These are phyloP conservation scores for Drosophila percnosoma DNA, from an alignment of 2,888 invertebrate species.

Conservation along the genomic window DNA sequence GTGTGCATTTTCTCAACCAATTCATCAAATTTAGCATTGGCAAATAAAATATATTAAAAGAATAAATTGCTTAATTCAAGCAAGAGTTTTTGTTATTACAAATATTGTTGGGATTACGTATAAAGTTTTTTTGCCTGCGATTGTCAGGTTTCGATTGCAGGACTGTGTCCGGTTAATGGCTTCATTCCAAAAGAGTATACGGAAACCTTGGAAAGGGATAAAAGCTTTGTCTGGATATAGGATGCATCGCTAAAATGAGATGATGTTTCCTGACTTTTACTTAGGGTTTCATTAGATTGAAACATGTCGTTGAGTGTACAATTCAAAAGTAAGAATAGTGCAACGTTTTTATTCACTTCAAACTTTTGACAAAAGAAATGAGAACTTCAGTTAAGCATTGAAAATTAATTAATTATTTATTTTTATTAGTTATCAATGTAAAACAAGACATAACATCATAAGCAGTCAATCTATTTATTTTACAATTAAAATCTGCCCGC, in stretches of 20 bases:
- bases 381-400: background rate
- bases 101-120: conserved; percentile 47
- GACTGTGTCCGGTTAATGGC: background rate
- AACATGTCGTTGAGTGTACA: background rate
- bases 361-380: background rate
- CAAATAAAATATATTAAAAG: background rate
- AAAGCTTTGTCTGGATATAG: background rate
- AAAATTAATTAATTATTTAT: background rate
- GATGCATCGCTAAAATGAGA: background rate
- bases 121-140: conserved; percentile 23
- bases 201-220: background rate
- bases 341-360: conserved; percentile 11
- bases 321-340: conserved; percentile 2
- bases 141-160: background rate
- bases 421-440: background rate
- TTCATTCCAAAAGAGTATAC: background rate
- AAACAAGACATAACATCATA: background rate
- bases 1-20: conserved; percentile 9
- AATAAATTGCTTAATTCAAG: background rate
- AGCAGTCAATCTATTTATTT: background rate
- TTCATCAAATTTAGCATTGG: conserved; percentile 1
- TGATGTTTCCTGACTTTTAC: background rate
- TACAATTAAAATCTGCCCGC: background rate
- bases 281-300: background rate
- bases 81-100: conserved; percentile 1